phyloP scores from a whole-genome alignment of 2,888 invertebrate species.

The Mactromeris polynyma region DNA sequence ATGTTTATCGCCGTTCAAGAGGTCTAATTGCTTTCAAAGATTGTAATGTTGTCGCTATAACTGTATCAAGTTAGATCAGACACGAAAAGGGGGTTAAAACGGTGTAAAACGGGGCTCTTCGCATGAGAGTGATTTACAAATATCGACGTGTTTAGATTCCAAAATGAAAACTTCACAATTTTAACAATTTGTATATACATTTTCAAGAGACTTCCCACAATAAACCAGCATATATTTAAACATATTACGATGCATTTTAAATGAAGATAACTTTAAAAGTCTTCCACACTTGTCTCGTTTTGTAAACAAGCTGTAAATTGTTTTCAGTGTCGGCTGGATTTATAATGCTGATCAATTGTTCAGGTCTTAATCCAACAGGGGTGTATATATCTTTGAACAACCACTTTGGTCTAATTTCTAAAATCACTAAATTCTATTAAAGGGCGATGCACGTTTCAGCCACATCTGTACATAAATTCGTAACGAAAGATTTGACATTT shows the following conservation, averaged over 20 bases:
- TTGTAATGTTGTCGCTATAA: background rate
- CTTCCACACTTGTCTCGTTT: background rate
- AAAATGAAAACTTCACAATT: background rate
- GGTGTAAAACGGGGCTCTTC: background rate
- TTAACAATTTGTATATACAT: background rate
- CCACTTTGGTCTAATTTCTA: conserved; percentile 9
- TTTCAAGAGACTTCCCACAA: background rate
- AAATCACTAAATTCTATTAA: background rate
- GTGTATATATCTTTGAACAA: background rate
- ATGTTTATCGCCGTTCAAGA: background rate
- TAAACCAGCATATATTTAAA: background rate
- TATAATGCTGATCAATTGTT: background rate
- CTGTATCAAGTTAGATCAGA: background rate
- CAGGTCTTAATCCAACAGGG: background rate
- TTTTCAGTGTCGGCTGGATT: background rate
- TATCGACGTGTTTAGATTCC: background rate
- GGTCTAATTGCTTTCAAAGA: background rate
- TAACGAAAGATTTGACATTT: no score
- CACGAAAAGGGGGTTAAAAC: background rate
- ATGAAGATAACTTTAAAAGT: background rate
- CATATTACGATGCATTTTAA: background rate
- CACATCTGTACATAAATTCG: no score
- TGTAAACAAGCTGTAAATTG: background rate
- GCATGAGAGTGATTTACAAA: background rate
- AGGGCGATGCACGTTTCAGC: background rate